Evolutionary conservation across 2,797 vertebrate genomes (phyloP), one percentile per base, ranked within the genome.

Genomic region (Labroides dimidiatus): DNA sequence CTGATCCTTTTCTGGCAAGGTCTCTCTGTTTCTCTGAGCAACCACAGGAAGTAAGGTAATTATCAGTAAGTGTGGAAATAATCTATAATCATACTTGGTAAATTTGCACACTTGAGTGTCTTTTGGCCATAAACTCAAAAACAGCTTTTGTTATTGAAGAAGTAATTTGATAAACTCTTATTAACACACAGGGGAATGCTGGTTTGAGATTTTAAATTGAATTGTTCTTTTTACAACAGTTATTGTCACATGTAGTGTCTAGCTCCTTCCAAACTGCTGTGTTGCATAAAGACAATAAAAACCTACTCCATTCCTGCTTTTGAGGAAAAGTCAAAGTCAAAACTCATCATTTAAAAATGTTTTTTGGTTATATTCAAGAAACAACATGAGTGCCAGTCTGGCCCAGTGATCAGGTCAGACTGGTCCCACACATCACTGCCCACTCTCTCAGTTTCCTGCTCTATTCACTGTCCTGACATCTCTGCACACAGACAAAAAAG

Each of bases 21-120:
- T 99, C 98, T 87, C 98, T 94, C 93, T 98, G 98, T 94, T 99
- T 99, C 92, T 99, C 98, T 99, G 93, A 69, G 68, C 71, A 92
- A 91, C 78, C 82, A 91, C 69, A 90, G 58, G 69, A 82, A 55
- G 68, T 75, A 71, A 83, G 19, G 48, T 82, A 63, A 83, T 88
- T 64, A 84, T 43, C 63, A 77, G 37, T 39, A 33, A 6, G 13
- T 52, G 76, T 7, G 43, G 43, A 56, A 56, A 39, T 55, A 51
- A 54, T 6, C 37, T 23, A 16, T 20, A 42, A 49, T 44, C 23
- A 12, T 21, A 15, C 13, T 47, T 16, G 12, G 39, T 11, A 39
- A 16, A 24, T 52, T 57, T 17, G 43, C 14, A 41, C 12, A 11
- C 21, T 43, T 54, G 39, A 17, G n/a, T 43, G 61, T 44, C 50